Percentiles rank a stretch among this genome's conserved stretches.
phyloP scores from a whole-genome alignment of 2,888 invertebrate genomes.

The Drosophila vallismaia region DNA sequence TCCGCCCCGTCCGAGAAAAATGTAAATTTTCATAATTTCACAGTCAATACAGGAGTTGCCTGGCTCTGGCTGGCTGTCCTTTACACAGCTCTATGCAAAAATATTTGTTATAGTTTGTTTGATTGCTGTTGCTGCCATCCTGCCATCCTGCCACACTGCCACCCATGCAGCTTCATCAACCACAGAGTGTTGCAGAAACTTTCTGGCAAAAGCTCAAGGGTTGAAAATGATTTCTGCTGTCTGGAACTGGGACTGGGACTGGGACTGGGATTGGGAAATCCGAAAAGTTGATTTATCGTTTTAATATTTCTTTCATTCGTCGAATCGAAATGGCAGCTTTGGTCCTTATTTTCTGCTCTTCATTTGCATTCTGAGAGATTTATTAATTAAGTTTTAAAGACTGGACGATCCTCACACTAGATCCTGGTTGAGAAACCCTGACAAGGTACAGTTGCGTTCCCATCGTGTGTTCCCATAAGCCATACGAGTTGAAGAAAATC shows the following conservation, averaged over 20 bases:
- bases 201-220: conserved; percentile 59
- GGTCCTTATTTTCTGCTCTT: neutral
- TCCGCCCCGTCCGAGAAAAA: conserved; percentile 41
- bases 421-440: neutral
- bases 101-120: conserved; percentile 45
- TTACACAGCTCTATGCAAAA: neutral
- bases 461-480: conserved; percentile 9
- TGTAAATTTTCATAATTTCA: conserved; percentile 75
- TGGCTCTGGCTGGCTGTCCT: too few species aligned
- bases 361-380: conserved; percentile 17
- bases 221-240: conserved; percentile 73
- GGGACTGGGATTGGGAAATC: conserved; percentile 62
- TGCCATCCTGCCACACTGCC: neutral
- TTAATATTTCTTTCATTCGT: conserved; percentile 70
- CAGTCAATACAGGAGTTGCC: conserved; percentile 58
- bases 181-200: conserved; percentile 41
- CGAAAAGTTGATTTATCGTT: conserved; percentile 81
- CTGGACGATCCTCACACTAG: neutral
- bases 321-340: conserved; percentile 61
- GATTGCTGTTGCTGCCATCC: conserved; percentile 26
- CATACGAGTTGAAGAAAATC: conserved; percentile 3
- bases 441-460: conserved; percentile 49
- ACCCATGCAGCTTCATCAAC: conserved; percentile 27
- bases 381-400: neutral
- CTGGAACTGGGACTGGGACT: conserved; percentile 26